A percentile compares a stretch with the other conserved stretches of the same genome.
Evolutionary conservation across 2,888 invertebrate species (phyloP).

Genomic region (Pogonocherus hispidulus): DNA sequence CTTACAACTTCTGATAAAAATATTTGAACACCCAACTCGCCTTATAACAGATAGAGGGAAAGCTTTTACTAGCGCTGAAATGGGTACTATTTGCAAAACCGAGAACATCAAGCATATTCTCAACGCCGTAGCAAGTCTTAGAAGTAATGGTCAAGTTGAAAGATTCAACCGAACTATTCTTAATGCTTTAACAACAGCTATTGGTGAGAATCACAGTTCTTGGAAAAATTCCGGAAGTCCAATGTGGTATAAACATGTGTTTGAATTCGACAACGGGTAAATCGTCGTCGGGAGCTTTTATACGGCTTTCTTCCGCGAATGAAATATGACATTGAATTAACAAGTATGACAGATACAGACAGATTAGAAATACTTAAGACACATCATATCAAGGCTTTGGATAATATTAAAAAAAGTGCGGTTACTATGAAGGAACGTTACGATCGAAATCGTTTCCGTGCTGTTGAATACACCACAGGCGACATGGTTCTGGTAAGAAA

Average conservation of each 20-base stretch:
- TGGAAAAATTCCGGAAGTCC: constrained; percentile 22
- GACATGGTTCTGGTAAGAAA: constrained; percentile 31
- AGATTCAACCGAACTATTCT: constrained; percentile 20
- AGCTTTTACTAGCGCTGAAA: constrained; percentile 12
- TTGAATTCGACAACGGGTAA: constrained; percentile 21
- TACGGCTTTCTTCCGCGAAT: no score
- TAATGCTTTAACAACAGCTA: constrained; percentile 14
- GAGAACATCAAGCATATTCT: constrained; percentile 19
- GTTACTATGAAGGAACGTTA: constrained; percentile 5
- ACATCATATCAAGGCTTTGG: no score
- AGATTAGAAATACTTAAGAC: neutral
- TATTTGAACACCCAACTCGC: constrained; percentile 11
- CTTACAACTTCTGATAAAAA: constrained; percentile 21
- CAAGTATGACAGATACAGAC: constrained; percentile 10
- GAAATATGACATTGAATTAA: constrained; percentile 17
- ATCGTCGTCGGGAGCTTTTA: no score
- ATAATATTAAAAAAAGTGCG: constrained; percentile 10
- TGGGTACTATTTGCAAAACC: constrained; percentile 12
- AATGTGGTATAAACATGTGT: constrained; percentile 19
- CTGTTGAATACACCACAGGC: no score
- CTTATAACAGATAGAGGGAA: constrained; percentile 28
- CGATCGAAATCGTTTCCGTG: no score
- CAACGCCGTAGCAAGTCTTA: constrained; percentile 25
- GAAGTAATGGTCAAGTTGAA: constrained; percentile 34
- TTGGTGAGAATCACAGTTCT: constrained; percentile 26